Evolutionary conservation across 2,797 vertebrate genomes (phyloP).

Genomic region (Rhynchotus rufescens): DNA sequence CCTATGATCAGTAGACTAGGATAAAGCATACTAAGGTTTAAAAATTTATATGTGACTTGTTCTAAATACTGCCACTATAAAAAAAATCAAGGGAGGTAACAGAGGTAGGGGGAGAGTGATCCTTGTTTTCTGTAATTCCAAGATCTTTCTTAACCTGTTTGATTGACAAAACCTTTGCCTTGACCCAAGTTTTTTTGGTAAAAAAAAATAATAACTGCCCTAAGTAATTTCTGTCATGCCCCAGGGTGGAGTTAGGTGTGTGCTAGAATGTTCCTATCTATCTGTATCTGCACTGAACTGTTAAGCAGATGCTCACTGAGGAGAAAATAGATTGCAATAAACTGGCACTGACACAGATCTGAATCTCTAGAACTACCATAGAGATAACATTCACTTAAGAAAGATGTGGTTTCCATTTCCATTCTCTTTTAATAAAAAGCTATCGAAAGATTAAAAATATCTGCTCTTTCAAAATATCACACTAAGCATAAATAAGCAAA

Average conservation of each 20-base stretch:
- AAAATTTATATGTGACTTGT: slow-evolving; percentile 9
- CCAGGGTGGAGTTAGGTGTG: background rate
- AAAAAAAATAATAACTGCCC: background rate
- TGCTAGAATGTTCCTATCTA: slow-evolving; percentile 28
- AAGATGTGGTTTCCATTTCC: slow-evolving; percentile 50
- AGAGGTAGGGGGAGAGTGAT: background rate
- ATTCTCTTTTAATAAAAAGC: slow-evolving; percentile 68
- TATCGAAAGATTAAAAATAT: slow-evolving; percentile 41
- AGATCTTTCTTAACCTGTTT: background rate
- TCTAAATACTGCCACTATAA: slow-evolving; percentile 21
- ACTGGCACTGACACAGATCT: slow-evolving; percentile 47
- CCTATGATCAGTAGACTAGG: background rate
- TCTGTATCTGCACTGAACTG: slow-evolving; percentile 49
- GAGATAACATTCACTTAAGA: slow-evolving; percentile 44
- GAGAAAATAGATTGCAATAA: slow-evolving; percentile 54
- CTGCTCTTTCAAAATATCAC: slow-evolving; percentile 30
- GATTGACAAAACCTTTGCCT: background rate
- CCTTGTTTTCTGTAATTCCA: background rate
- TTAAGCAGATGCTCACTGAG: slow-evolving; percentile 50
- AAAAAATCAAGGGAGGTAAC: background rate
- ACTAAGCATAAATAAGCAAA: slow-evolving; percentile 18
- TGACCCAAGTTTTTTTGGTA: background rate
- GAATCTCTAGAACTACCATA: slow-evolving; percentile 29
- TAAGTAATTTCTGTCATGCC: slow-evolving; percentile 35
- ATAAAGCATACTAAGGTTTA: slow-evolving; percentile 18